phyloP scores from a whole-genome alignment of 2,888 invertebrate species.

The Lacanobia wlatinum region DNA sequence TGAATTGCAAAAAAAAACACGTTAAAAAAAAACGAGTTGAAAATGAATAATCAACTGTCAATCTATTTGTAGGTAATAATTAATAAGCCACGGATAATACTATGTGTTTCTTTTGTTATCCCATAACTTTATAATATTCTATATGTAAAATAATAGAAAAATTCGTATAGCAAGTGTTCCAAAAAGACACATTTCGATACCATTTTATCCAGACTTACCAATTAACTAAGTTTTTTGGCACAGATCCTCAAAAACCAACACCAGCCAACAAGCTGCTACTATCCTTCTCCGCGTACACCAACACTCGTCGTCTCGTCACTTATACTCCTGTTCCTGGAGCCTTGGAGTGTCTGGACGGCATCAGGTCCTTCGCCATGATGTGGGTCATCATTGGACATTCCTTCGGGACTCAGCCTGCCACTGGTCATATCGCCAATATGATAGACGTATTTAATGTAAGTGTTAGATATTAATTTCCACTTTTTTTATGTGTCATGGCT shows the following conservation, averaged over 20 bases:
- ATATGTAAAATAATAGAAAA: no score
- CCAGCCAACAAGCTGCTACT: conserved; percentile 67
- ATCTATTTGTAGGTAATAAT: no score
- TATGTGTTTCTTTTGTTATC: no score
- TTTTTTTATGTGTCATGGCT: no score
- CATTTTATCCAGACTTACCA: not conserved
- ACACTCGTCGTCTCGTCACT: conserved; percentile 80
- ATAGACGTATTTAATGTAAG: conserved; percentile 69
- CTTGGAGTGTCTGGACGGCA: conserved; percentile 85
- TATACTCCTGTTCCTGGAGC: conserved; percentile 77
- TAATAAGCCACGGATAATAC: no score
- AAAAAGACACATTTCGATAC: no score
- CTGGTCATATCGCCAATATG: conserved; percentile 69
- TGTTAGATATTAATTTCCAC: not conserved
- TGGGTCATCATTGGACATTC: conserved; percentile 88
- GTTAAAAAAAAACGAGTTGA: no score
- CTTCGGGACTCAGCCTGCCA: conserved; percentile 65
- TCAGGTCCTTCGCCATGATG: conserved; percentile 85
- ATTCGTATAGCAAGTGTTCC: no score
- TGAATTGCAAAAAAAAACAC: no score
- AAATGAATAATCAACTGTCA: no score
- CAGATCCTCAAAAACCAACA: conserved; percentile 80
- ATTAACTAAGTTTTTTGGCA: no score
- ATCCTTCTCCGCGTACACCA: conserved; percentile 81
- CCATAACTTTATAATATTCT: no score